Conservation (phyloP, 2,888 invertebrate genomes). For the Liposcelis brunnea region DNA sequence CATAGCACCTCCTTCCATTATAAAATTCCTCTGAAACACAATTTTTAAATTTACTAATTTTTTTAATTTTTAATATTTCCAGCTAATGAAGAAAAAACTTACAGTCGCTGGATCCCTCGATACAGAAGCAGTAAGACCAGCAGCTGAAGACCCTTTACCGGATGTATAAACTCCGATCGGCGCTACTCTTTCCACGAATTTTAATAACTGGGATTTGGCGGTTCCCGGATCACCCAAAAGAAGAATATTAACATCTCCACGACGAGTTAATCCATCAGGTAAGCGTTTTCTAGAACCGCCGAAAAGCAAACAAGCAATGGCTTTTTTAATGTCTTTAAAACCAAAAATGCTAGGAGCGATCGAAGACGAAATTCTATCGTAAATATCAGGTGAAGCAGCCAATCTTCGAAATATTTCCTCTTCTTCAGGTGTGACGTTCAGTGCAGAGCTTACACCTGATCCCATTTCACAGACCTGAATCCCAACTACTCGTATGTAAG, state of each 20-base stretch:
- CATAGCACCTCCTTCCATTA: slow-evolving; percentile 99
- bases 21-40: slow-evolving; percentile 61
- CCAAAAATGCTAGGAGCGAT: slow-evolving; percentile 97
- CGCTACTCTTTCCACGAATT: slow-evolving; percentile 90
- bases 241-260: slow-evolving; percentile 93
- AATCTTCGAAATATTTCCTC: slow-evolving; percentile 70
- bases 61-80: background rate
- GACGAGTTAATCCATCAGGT: slow-evolving; percentile 86
- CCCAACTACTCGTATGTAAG: slow-evolving; percentile 89
- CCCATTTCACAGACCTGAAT: slow-evolving; percentile 73
- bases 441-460: slow-evolving; percentile 30
- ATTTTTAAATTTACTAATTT: background rate
- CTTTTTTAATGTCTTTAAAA: slow-evolving; percentile 85
- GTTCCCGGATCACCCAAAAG: slow-evolving; percentile 97
- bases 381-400: slow-evolving; percentile 69
- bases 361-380: slow-evolving; percentile 73
- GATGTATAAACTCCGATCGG: slow-evolving; percentile 95
- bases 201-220: slow-evolving; percentile 94
- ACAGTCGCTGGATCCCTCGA: slow-evolving; percentile 83
- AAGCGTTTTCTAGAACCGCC: slow-evolving; percentile 77
- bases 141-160: slow-evolving; percentile 98
- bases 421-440: slow-evolving; percentile 43
- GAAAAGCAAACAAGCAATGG: slow-evolving; percentile 86
- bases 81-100: slow-evolving; percentile 26
- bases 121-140: slow-evolving; percentile 96